Evolutionary conservation across 1,140 invertebrate species (phyloP).

Genomic region (Lepidotrigona ventralis): DNA sequence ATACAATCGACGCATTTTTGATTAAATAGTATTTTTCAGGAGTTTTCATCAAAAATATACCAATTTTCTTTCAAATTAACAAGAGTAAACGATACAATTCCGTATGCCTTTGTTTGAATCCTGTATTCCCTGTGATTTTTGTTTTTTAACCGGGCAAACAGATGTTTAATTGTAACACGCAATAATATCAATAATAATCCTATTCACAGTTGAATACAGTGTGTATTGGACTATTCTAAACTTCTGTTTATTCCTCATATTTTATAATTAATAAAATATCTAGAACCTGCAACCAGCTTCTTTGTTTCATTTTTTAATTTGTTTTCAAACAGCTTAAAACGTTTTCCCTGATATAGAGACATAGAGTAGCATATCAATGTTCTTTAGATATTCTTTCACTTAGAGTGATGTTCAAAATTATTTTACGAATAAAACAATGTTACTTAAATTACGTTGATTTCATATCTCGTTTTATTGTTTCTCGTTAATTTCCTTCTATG

Average conservation of each 20-base stretch:
- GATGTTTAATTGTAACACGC: constrained; percentile 6
- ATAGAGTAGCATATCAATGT: neutral
- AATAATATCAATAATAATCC: constrained; percentile 2
- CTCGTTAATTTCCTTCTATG: neutral
- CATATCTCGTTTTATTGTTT: neutral
- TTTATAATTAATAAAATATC: neutral
- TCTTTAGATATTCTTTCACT: neutral
- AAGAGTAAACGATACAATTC: neutral
- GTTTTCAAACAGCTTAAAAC: neutral
- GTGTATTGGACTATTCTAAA: neutral
- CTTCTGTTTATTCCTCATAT: constrained; percentile 13
- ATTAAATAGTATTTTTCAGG: too few relatives aligned
- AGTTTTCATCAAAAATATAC: too few relatives aligned
- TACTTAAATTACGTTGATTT: neutral
- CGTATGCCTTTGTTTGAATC: constrained; percentile 5
- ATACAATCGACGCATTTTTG: neutral
- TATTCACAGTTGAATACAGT: constrained; percentile 20
- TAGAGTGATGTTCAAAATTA: neutral
- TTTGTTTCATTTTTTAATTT: constrained; percentile 34
- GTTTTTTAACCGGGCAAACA: neutral
- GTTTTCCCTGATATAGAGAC: neutral
- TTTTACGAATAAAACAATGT: neutral
- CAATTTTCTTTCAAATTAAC: neutral
- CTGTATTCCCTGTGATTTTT: neutral
- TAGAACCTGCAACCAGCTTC: constrained; percentile 37